Conservation (phyloP, 2,113 vertebrate genomes). For the Myotis yumanensis region DNA sequence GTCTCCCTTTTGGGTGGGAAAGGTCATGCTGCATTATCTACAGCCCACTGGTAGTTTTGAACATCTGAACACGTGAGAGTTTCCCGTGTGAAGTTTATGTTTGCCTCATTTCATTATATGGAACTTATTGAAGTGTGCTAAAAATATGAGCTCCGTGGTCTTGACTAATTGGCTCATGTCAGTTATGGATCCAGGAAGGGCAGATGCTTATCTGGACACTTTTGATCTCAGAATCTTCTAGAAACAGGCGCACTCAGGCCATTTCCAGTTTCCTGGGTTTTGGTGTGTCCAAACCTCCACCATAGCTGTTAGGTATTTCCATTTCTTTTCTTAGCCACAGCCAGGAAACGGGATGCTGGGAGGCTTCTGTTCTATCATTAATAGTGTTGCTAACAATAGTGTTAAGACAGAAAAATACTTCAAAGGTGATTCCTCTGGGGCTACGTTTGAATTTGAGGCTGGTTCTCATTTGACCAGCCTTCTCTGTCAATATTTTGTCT, state of each 20-base stretch:
- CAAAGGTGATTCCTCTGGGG: constrained; percentile 37
- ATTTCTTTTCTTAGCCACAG: constrained; percentile 54
- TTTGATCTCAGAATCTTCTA: constrained; percentile 75
- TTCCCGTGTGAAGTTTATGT: constrained; percentile 65
- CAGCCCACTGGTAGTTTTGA: background rate
- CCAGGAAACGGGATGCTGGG: constrained; percentile 53
- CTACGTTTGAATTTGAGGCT: constrained; percentile 4
- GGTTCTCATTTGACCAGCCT: background rate
- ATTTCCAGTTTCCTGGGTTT: constrained; percentile 72
- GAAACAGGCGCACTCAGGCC: constrained; percentile 54
- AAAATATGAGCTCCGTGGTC: constrained; percentile 39
- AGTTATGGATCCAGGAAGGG: constrained; percentile 55
- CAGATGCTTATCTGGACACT: constrained; percentile 67
- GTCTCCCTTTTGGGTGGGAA: background rate
- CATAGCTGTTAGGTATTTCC: constrained; percentile 23
- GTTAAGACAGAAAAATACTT: constrained; percentile 35
- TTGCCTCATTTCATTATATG: constrained; percentile 54
- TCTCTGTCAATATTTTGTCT: background rate
- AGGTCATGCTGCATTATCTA: background rate
- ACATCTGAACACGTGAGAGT: background rate
- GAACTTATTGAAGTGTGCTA: constrained; percentile 60
- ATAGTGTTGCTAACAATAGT: constrained; percentile 5
- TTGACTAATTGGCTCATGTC: constrained; percentile 50
- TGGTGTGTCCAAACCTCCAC: background rate
- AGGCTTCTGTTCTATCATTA: constrained; percentile 11